Conservation (phyloP, 1,140 invertebrate genomes). For the Lethrus apterus region DNA sequence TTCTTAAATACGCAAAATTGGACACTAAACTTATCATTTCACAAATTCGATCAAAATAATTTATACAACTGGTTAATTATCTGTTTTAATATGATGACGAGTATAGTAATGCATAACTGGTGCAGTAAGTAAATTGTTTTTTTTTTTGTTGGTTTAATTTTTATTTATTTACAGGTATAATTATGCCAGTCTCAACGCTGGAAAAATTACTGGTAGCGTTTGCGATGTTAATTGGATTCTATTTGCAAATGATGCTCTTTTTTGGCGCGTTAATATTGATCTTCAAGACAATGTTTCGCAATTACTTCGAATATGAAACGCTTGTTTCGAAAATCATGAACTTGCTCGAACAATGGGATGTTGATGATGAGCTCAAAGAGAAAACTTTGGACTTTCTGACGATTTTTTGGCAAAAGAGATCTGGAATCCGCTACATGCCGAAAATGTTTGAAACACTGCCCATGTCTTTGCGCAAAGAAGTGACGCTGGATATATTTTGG, state of each 20-base stretch:
- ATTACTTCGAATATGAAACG: slow-evolving; percentile 1
- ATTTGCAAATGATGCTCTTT: slow-evolving; percentile 3
- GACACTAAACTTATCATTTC: neutral
- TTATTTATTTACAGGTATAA: neutral
- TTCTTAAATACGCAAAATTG: neutral
- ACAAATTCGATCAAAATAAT: neutral
- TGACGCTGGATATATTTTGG: slow-evolving; percentile 17
- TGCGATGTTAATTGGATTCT: slow-evolving; percentile 3
- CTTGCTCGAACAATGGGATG: slow-evolving; percentile 4
- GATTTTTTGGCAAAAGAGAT: slow-evolving; percentile 5
- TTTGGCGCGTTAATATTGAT: neutral
- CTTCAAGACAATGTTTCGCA: slow-evolving; percentile 1
- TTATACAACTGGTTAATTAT: neutral
- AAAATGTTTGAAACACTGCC: slow-evolving; percentile 10
- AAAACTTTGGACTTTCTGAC: slow-evolving; percentile 8
- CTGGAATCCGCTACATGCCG: slow-evolving; percentile 9
- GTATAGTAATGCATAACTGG: slow-evolving; percentile 1
- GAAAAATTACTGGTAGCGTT: slow-evolving; percentile 1
- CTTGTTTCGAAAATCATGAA: neutral
- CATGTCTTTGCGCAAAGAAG: slow-evolving; percentile 11
- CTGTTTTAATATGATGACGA: neutral
- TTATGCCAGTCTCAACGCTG: neutral
- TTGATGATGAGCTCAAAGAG: slow-evolving; percentile 3
- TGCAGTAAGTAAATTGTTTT: neutral
- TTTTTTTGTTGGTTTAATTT: neutral